Evolutionary conservation across 2,113 vertebrate species (phyloP).

Genomic region (Cygnus atratus): DNA sequence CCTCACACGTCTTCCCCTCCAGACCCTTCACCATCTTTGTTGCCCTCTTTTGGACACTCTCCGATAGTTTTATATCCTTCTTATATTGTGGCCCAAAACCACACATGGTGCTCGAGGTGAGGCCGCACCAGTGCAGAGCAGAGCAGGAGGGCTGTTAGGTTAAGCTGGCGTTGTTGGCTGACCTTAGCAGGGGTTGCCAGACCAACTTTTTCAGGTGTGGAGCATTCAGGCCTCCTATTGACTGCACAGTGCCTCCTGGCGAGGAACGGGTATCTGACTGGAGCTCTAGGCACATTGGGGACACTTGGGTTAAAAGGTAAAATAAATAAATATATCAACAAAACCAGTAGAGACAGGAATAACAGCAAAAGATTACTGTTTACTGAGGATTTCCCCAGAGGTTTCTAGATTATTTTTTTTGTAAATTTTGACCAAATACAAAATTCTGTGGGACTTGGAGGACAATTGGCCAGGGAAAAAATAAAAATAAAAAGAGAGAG

Average conservation of each 20-base stretch:
- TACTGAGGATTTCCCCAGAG: not conserved
- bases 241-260: not conserved
- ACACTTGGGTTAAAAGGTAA: not conserved
- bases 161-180: not conserved
- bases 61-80: too few species aligned
- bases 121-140: not conserved
- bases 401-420: not conserved
- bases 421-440: not conserved
- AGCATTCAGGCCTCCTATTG: not conserved
- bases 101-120: not conserved
- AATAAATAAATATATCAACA: not conserved
- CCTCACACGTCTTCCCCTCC: too few species aligned
- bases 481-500: not conserved
- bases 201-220: not conserved
- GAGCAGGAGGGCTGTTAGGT: not conserved
- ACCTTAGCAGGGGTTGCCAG: rapidly evolving
- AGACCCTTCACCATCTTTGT: too few species aligned
- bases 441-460: not conserved
- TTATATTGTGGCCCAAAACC: too few species aligned
- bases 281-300: rapidly evolving
- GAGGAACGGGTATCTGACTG: not conserved
- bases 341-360: not conserved
- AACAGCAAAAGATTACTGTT: not conserved
- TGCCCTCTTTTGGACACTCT: too few species aligned
- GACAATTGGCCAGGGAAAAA: not conserved